Conservation (phyloP, 2,113 vertebrate species). For the Mandrillus leucophaeus region DNA sequence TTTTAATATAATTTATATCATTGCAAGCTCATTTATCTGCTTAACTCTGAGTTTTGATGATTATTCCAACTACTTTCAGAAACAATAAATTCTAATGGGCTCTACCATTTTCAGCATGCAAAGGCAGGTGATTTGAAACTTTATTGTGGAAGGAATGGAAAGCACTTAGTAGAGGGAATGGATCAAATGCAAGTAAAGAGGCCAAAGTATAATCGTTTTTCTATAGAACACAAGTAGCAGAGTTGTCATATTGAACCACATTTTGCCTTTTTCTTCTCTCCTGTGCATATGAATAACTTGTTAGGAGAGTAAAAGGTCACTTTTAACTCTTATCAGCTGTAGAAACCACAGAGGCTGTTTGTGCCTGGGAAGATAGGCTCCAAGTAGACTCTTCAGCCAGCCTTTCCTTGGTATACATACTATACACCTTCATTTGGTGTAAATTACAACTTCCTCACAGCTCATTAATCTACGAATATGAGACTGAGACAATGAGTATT, state of each 20-base stretch:
- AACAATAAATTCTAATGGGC: neutral
- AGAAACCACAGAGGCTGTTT: neutral
- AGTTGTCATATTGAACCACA: conserved; percentile 25
- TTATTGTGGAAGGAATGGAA: neutral
- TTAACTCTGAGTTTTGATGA: neutral
- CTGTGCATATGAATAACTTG: neutral
- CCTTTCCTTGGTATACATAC: neutral
- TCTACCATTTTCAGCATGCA: neutral
- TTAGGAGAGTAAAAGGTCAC: neutral
- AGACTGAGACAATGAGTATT: neutral
- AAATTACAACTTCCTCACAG: neutral
- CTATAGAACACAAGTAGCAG: neutral
- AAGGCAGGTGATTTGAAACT: neutral
- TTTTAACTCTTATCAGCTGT: neutral
- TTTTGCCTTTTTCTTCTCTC: neutral
- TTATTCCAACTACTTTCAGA: conserved; percentile 36
- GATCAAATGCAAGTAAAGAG: conserved; percentile 22
- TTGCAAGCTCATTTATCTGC: neutral
- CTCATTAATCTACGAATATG: neutral
- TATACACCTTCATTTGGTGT: neutral
- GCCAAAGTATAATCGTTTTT: neutral
- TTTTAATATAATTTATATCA: conserved; percentile 6
- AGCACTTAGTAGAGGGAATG: neutral
- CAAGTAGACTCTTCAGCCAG: neutral
- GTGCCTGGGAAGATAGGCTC: neutral